Evolutionary conservation across 2,888 invertebrate species (phyloP).

Genomic region (Proisotoma minuta): DNA sequence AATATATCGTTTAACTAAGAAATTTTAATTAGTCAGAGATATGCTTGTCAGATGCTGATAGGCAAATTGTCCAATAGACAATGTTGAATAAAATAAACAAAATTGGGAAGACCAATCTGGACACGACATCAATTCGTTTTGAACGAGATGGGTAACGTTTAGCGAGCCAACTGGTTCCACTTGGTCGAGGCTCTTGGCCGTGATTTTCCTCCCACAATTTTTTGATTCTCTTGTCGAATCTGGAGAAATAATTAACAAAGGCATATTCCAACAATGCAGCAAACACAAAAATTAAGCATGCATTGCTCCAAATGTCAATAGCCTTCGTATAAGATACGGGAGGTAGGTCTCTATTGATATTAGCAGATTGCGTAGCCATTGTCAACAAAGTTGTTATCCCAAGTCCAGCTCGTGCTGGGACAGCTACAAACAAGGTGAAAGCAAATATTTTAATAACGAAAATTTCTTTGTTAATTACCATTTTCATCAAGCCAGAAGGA

Average conservation of each 20-base stretch:
- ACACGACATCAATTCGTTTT: conserved; percentile 54
- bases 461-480: conserved; percentile 18
- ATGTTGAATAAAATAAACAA: conserved; percentile 51
- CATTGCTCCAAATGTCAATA: conserved; percentile 54
- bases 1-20: no score
- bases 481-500: conserved; percentile 52
- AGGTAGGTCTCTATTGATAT: conserved; percentile 49
- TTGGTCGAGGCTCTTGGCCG: conserved; percentile 18
- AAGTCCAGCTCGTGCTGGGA: conserved; percentile 48
- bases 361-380: conserved; percentile 32
- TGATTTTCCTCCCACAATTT: conserved; percentile 15
- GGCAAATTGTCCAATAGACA: conserved; percentile 51
- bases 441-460: no score
- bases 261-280: conserved; percentile 57
- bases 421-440: conserved; percentile 2
- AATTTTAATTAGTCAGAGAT: not conserved
- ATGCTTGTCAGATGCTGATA: conserved; percentile 27
- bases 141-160: conserved; percentile 51
- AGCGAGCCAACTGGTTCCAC: conserved; percentile 48
- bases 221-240: conserved; percentile 45
- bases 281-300: conserved; percentile 56
- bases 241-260: conserved; percentile 55
- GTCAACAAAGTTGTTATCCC: conserved; percentile 53
- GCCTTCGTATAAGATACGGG: conserved; percentile 58
- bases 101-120: conserved; percentile 51